A percentile compares a stretch with the other conserved stretches of the same genome.
Evolutionary conservation across 2,888 invertebrate species (phyloP).

Genomic region (Leuctra nigra): DNA sequence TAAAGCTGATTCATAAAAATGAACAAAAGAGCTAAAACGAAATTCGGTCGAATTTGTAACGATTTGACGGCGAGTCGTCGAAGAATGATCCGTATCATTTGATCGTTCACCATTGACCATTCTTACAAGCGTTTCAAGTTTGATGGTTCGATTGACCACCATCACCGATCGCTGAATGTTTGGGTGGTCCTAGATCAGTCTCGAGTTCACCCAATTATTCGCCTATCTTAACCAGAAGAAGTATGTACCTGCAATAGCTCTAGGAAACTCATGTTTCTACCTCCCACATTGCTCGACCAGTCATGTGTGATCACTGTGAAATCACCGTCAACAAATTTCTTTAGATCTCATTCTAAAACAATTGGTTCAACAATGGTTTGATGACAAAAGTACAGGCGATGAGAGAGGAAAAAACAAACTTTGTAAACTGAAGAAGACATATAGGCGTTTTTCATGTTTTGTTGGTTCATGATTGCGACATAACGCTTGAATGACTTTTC

Average conservation of each 20-base stretch:
- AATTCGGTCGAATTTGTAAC: no score
- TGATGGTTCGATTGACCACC: conserved; percentile 9
- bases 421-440: no score
- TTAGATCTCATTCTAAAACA: conserved; percentile 3
- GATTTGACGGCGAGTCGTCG: no score
- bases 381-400: not conserved
- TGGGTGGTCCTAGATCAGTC: conserved; percentile 8
- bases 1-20: no score
- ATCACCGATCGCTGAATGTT: conserved; percentile 1
- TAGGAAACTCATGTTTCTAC: not conserved
- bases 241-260: not conserved
- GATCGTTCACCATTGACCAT: no score
- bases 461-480: no score
- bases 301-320: conserved; percentile 9
- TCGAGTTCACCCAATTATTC: not conserved
- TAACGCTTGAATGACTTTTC: no score
- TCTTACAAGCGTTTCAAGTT: no score
- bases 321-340: not conserved
- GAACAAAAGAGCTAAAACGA: no score
- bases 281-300: conserved; percentile 3
- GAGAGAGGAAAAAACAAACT: not conserved
- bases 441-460: no score
- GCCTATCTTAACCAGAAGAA: not conserved
- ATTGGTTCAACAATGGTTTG: conserved; percentile 5
- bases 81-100: no score